Base-by-base conservation (phyloP, 1,140 invertebrate genomes). In the Ladona fulva region DNA sequence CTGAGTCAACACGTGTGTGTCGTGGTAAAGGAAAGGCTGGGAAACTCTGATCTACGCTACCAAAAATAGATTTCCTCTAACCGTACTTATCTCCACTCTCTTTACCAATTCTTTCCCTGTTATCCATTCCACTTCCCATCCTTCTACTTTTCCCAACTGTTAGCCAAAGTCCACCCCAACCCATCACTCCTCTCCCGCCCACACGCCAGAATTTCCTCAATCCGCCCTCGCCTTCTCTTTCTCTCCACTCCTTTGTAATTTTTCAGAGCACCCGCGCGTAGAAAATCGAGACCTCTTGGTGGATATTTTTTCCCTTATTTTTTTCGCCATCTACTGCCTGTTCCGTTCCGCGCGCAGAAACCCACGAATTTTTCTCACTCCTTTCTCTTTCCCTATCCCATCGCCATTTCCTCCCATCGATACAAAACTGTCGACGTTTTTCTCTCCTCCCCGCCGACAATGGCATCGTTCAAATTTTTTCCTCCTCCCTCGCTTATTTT, bases 211-310 rank as follows among this genome's bases (percentile, higher is more conserved):
- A 16, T 66, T 66, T 22, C n/a, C 52, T 66, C n/a, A 5, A 3
- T 66, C 3, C 52, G n/a, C 52, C 52, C 12, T 66, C 52, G 52
- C 44, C 44, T 11, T 11, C 44, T 19, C 44, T 52, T n/a, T n/a
- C n/a, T n/a, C n/a, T n/a, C n/a, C n/a, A n/a, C 29, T 37, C 29
- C 52, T 66, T 66, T 66, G 52, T 66, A 66, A 66, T 66, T 66
- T 66, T 66, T 66, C 52, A 66, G 52, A 16, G 52, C 52, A 66
- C n/a, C 52, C 52, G 52, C n/a, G 52, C 52, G n/a, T 16, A 66
- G 52, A 66, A 66, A 66, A 66, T 66, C 52, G 52, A 22, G 52
- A 66, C 52, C 52, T 66, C 52, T 66, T 66, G 52, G 52, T 12
- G 52, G 14, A 12, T 66, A 19, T 66, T 66, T 66, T 66, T 66